These are phyloP conservation scores for Drosophila anomalata DNA, from an alignment of 2,888 invertebrate genomes.

Conservation along the genomic window DNA sequence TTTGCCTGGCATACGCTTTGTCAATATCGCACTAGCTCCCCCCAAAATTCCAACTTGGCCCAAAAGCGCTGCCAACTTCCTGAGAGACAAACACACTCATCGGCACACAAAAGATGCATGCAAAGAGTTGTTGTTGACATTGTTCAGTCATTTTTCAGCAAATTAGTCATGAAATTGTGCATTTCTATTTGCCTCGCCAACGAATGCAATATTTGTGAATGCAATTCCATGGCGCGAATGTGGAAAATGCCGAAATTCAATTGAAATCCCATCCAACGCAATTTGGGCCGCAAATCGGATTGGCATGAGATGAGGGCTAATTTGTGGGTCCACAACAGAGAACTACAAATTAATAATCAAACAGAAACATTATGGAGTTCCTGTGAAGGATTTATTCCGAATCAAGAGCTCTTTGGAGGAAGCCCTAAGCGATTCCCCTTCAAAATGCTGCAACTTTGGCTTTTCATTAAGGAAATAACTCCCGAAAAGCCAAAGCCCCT, in stretches of 20 bases:
- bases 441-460: slow-evolving; percentile 1
- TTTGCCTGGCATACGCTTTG: slow-evolving; percentile 73
- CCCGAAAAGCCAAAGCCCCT: slow-evolving; percentile 29
- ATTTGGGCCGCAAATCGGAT: slow-evolving; percentile 36
- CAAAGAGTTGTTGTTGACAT: slow-evolving; percentile 57
- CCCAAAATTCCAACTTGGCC: slow-evolving; percentile 63
- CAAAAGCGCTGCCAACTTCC: slow-evolving; percentile 73
- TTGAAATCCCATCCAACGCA: slow-evolving; percentile 36
- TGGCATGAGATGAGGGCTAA: slow-evolving; percentile 7
- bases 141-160: slow-evolving; percentile 63
- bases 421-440: not conserved
- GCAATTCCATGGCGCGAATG: slow-evolving; percentile 25
- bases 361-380: not conserved
- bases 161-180: slow-evolving; percentile 70
- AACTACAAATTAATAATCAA: not conserved
- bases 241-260: slow-evolving; percentile 29
- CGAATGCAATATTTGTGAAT: slow-evolving; percentile 44
- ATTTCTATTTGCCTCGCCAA: slow-evolving; percentile 54
- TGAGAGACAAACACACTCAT: slow-evolving; percentile 32
- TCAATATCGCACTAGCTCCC: slow-evolving; percentile 61
- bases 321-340: not conserved
- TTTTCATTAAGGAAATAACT: slow-evolving; percentile 27
- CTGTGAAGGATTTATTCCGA: not conserved
- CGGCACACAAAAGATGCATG: slow-evolving; percentile 56
- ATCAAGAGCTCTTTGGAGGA: not conserved